Base-by-base conservation (phyloP, 2,113 vertebrate species). In the Isurus oxyrinchus region DNA sequence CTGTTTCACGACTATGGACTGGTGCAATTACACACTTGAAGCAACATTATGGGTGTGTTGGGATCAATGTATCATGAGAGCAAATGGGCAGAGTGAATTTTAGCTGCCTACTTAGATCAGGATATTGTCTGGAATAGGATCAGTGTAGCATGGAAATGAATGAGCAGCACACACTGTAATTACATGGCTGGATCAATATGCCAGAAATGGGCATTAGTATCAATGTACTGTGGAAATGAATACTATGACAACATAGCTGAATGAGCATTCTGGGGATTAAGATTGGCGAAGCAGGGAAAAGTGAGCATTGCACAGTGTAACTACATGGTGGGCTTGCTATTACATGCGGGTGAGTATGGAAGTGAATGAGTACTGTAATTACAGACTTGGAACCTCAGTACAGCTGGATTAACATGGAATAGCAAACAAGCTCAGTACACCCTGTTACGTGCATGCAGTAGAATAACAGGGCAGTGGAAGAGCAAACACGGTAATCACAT, bases 101-200 rank as follows among this genome's bases (percentile, higher is more conserved):
- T 93, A 31, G 59, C 57, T 93, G 88, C 35, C 55, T 61, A 21
- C 31, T 61, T n/a, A 13, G 57, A 40, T 93, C 19, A n/a, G 59
- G 16, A 19, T n/a, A 3, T 21, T 63, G 31, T n/a, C 35, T 93
- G 31, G 35, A 61, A 40, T 93, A 63, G 16, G 0, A 93, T 63
- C 59, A 63, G 90, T 21, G 90, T 63, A 63, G 57, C 90, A 93
- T 19, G 14, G 35, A 91, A 61, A 35, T 63, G 31, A 61, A 93
- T 93, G 90, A 63, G 57, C 57, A 93, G 57, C 35, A 23, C 14
- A 63, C 16, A 93, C n/a, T 93, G 11, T 63, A 63, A 63, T 63
- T 93, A 93, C 90, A 93, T 93, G 59, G 90, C 59, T 93, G 59
- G n/a, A 93, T 63, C n/a, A 63, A 16, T n/a, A 61, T 40, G n/a